These are phyloP conservation scores for Andrena trimmerana DNA, from an alignment of 2,888 invertebrate species.

Conservation along the genomic window DNA sequence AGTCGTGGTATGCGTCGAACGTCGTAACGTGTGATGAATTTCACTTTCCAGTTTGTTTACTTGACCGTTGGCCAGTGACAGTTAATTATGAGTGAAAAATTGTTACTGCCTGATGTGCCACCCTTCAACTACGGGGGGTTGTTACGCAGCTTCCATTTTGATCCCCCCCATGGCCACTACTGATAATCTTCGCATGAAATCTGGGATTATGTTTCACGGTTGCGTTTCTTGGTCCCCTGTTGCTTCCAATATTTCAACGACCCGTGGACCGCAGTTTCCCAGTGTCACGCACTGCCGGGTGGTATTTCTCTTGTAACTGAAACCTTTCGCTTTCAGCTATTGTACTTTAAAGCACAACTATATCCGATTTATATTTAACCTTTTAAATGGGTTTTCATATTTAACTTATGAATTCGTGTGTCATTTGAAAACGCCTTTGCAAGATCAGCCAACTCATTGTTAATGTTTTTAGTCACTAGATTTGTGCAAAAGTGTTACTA, in stretches of 20 bases:
- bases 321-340: not conserved
- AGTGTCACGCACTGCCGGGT: not conserved
- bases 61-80: constrained; percentile 56
- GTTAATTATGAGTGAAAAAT: constrained; percentile 74
- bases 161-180: constrained; percentile 32
- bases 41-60: constrained; percentile 43
- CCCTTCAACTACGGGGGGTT: constrained; percentile 23
- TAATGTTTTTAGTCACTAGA: no score
- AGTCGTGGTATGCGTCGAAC: constrained; percentile 7
- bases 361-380: no score
- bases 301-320: not conserved
- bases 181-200: constrained; percentile 62
- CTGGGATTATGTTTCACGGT: constrained; percentile 55
- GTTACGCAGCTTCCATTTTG: constrained; percentile 44
- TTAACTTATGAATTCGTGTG: no score
- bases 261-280: not conserved
- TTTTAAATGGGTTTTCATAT: no score
- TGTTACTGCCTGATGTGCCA: constrained; percentile 18
- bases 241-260: constrained; percentile 25
- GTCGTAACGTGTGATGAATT: constrained; percentile 38
- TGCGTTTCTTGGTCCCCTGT: constrained; percentile 44
- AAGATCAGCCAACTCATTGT: no score
- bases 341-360: no score
- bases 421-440: no score
- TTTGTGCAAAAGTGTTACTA: no score